These are phyloP conservation scores for Philotrypesis tridentata DNA, from an alignment of 1,140 invertebrate genomes.

Conservation along the genomic window DNA sequence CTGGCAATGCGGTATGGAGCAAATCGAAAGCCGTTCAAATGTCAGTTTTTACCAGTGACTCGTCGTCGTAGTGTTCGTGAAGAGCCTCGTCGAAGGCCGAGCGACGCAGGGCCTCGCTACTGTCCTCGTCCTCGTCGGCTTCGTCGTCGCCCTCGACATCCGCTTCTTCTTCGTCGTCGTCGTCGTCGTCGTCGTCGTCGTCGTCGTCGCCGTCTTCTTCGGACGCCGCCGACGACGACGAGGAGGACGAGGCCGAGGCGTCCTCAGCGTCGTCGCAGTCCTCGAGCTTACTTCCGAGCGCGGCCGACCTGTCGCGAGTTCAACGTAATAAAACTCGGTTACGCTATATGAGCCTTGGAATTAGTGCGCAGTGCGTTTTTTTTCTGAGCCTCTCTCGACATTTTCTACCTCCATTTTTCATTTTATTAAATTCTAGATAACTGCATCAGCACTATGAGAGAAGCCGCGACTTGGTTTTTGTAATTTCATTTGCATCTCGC, in stretches of 20 bases:
- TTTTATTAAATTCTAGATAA: no score
- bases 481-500: no score
- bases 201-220: conserved; percentile 13
- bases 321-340: background rate
- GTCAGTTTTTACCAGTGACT: background rate
- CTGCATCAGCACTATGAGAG: no score
- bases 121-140: background rate
- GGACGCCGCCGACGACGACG: background rate
- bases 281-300: background rate
- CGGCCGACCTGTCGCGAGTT: background rate
- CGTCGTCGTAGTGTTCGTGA: background rate
- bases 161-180: conserved; percentile 10
- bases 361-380: no score
- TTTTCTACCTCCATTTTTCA: no score
- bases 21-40: no score
- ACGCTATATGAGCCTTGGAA: no score
- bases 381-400: no score
- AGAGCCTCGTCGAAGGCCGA: conserved; percentile 6
- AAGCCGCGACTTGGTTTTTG: no score
- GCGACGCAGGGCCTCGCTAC: no score
- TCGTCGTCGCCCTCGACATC: conserved; percentile 15
- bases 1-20: no score
- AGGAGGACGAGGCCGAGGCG: background rate
- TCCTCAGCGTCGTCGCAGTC: conserved; percentile 30
- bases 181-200: background rate